Base-by-base conservation (phyloP, 2,888 invertebrate species). In the Anoplius nigerrimus region DNA sequence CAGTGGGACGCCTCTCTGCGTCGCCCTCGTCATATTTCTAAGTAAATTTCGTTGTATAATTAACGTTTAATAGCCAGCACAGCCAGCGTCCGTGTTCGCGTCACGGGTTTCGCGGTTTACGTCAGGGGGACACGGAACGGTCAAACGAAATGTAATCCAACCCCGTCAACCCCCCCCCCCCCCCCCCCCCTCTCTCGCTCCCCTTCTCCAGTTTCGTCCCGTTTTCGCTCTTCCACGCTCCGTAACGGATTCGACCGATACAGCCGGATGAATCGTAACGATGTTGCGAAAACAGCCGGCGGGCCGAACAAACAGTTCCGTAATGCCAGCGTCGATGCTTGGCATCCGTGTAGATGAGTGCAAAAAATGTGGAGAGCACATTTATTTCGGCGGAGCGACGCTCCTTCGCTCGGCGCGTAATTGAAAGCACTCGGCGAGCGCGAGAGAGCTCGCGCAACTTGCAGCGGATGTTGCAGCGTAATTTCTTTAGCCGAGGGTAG, bases 41-140 rank as follows among this genome's bases (percentile, higher is more conserved):
- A 82, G 81, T 82, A 80, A 83, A 85, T 83, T 81, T 82, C 78
- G 77, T 78, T 81, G 80, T 82, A 82, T 78, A 82, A 85, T 85
- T 84, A 84, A 79, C 70, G 80, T 79, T 76, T 76, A 75, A 78
- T 78, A 71, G 74, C 64, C 69, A 60, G 8, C 62, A 8, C 24
- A 34, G 43, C 15, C 52, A 34, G 34, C 34, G 34, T 34, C 34
- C 34, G 34, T 34, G 34, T 34, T 34, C 34, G 34, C 34, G 34
- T 34, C 34, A 34, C 34, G 34, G 34, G 45, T 63, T 68, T 66
- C 59, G 65, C 46, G 59, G 63, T 71, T 71, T 68, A 48, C 60
- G 52, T 66, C 58, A 58, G 22, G 16, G n/a, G 46, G 63, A 57
- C 34, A 22, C 42, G 43, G n/a, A 24, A 45, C 55, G 60, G 57